These are phyloP conservation scores for Pterocles gutturalis DNA, from an alignment of 2,113 vertebrate species.

Conservation along the genomic window DNA sequence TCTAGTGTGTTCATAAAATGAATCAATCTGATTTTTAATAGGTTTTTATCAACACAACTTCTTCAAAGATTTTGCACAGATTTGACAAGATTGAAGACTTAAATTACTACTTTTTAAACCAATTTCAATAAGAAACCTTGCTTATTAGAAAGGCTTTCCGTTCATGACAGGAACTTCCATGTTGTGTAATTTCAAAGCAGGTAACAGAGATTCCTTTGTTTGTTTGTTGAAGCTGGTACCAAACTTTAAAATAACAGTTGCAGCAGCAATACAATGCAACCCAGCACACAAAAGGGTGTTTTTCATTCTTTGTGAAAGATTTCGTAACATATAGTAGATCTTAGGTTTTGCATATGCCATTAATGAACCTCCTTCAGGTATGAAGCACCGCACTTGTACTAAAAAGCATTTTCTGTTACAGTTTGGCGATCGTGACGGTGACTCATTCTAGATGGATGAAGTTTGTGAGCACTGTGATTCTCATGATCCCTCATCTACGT, in stretches of 20 bases:
- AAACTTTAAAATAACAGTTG: constrained; percentile 21
- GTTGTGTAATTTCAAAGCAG: neutral
- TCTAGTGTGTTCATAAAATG: no score
- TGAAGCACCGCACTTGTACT: constrained; percentile 49
- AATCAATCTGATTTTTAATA: no score
- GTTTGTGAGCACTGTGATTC: neutral
- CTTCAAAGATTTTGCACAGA: no score
- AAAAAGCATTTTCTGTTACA: constrained; percentile 60
- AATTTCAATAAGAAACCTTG: neutral
- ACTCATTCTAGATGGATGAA: constrained; percentile 27
- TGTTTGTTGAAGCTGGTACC: neutral
- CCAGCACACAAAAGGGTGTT: neutral
- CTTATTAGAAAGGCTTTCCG: neutral
- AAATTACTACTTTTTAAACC: no score
- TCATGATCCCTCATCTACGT: neutral
- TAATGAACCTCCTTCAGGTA: constrained; percentile 60
- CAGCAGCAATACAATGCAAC: neutral
- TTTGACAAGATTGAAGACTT: no score
- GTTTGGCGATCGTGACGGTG: neutral
- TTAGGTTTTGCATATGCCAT: constrained; percentile 30
- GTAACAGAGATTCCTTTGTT: no score
- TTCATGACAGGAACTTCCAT: neutral
- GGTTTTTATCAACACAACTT: no score
- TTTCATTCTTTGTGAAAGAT: constrained; percentile 36
- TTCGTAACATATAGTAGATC: constrained; percentile 31